Percentiles rank a stretch among this genome's conserved stretches.
Evolutionary conservation across 2,113 vertebrate species (phyloP).

Genomic region (Sminthopsis crassicaudata): DNA sequence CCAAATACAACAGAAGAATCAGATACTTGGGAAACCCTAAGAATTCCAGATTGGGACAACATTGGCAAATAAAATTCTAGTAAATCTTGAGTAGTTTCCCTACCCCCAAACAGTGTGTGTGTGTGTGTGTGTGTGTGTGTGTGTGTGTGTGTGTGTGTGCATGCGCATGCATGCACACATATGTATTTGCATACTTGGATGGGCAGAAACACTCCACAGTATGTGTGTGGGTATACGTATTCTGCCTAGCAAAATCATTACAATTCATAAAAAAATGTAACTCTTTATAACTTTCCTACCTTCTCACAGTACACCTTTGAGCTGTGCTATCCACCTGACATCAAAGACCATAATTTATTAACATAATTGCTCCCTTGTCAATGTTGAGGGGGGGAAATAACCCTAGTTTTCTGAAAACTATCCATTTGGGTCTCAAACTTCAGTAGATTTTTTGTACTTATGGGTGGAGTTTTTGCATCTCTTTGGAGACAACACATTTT

Average conservation of each 20-base stretch:
- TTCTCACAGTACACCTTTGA: neutral
- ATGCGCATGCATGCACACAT: no score
- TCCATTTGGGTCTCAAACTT: neutral
- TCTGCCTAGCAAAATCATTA: neutral
- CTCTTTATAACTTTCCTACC: neutral
- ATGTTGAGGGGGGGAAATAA: neutral
- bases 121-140: no score
- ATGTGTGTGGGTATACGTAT: neutral
- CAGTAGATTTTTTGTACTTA: no score
- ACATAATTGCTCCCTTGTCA: neutral
- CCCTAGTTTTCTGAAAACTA: neutral
- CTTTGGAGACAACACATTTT: neutral
- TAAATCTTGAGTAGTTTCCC: neutral
- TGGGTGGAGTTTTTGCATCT: neutral
- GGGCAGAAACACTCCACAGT: neutral
- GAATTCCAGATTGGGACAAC: neutral
- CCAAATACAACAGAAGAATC: constrained; percentile 55
- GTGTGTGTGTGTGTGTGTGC: neutral
- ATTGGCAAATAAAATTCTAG: constrained; percentile 30
- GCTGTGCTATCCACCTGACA: neutral
- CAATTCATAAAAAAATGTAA: neutral
- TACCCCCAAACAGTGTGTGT: neutral
- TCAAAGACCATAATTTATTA: neutral
- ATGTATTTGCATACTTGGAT: neutral
- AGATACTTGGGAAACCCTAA: constrained; percentile 52